Evolutionary conservation across 2,888 invertebrate genomes (phyloP), one percentile per base, ranked within the genome.

Genomic region (Agrotis segetum): DNA sequence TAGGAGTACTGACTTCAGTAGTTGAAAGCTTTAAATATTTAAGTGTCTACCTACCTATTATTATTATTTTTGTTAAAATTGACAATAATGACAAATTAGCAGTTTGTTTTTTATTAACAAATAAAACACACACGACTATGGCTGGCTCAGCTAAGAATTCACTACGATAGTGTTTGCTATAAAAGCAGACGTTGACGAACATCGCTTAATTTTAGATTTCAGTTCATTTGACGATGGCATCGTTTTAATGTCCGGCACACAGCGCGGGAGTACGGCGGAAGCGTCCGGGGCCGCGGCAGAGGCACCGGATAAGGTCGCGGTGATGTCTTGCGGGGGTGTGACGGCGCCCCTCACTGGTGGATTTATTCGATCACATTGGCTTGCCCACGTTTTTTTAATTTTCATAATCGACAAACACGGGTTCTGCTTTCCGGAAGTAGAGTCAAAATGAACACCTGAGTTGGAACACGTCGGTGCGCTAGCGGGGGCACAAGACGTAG

Each of bases 371-470:
- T 46, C 47, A 11, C 62, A 53, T 6, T 69, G 71, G 55, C 74
- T 76, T 0, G 80, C 67, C 11, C 83, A 60, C 55, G 84, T 87
- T 46, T 84, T 83, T 53, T 85, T 84, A 13, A 87, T 74, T 11
- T 81, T 81, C 55, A 84, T 85, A 9, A 87, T 78, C 1, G 86
- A 82, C 9, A 88, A 70, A 88, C 89, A 88, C 0, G 87, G 77
- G 21, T 77, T 78, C 4, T 49, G 63, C 5, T 46, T 63, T 6
- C 52, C 69, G n/a, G 60, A 63, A 24, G 60, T 63, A 1, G 64
- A n/a, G 1, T 71, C 14, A 1, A 59, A 49, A 19, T 70, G 63
- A 61, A 53, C 44, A 44, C 56, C 59, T 7, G 58, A 11, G 17
- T 46, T 29, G 21, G 63, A 49, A 46, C 6, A 49, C 1, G 19